Evolutionary conservation across 2,888 invertebrate species (phyloP), one percentile per base, ranked within the genome.

Genomic region (Trichogramma evanescens): DNA sequence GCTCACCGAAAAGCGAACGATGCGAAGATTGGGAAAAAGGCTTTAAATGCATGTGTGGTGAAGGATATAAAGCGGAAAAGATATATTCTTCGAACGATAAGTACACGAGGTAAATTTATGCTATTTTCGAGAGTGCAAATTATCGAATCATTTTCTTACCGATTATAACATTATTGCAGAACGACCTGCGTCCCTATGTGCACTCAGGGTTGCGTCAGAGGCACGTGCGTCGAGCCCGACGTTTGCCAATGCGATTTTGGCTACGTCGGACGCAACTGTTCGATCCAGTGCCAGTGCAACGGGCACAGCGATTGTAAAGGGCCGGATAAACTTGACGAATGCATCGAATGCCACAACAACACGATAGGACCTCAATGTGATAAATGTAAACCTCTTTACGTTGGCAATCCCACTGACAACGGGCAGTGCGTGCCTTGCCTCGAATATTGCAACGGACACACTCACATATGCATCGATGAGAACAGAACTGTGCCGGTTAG

Each of bases 351-450:
- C 74, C 87, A 89, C 72, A 95, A 96, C 74, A 93, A 95, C 72
- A 96, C 96, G 3, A 89, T 89, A 89, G 95, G 95, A 5, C 83
- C 83, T n/a, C 92, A 92, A 76, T 96, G 96, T 73, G 89, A 93
- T 72, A 89, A 89, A 75, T 97, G 97, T 76, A 86, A 89, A 74
- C 91, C 92, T 0, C 82, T 93, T 59, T 96, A 88, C 79, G 96
- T 97, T 40, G 95, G 96, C 7, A 91, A 95, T 79, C 95, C 96
- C 0, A 80, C 82, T 7, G 85, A 88, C 42, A 89, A 91, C 72
- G 91, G 92, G 48, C 86, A 87, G 66, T 97, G 97, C 73, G 85
- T 91, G 48, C 91, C 95, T 0, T 97, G 97, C 72, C 80, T 86
- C 1, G 89, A 89, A 65, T 93, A 91, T 78, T 96, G 96, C 72